Percentiles rank a stretch among this genome's conserved stretches.
Evolutionary conservation across 2,113 vertebrate species (phyloP).

Genomic region (Sterna hirundo): DNA sequence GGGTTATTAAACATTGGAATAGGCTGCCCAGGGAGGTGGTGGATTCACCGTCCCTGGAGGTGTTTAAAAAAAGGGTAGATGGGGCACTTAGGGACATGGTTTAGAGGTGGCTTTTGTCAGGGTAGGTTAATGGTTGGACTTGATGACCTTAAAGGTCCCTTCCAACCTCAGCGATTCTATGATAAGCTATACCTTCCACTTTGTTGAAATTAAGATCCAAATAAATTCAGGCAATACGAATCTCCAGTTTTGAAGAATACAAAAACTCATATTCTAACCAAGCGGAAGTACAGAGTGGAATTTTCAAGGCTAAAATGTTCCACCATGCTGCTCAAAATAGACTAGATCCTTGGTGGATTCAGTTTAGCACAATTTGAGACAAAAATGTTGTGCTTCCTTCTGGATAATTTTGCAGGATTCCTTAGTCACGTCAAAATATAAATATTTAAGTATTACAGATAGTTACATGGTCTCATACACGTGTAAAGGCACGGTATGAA

Average conservation of each 20-base stretch:
- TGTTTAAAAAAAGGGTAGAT: too few species aligned
- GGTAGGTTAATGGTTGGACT: too few species aligned
- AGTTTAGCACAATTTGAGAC: background rate
- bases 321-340: background rate
- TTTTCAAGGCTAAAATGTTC: background rate
- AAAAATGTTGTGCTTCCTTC: background rate
- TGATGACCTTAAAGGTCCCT: too few species aligned
- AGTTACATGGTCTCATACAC: background rate
- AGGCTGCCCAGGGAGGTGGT: too few species aligned
- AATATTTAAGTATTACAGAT: background rate
- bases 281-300: background rate
- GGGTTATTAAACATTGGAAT: too few species aligned
- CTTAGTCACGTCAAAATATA: background rate
- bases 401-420: background rate
- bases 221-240: background rate
- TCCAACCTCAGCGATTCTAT: too few species aligned
- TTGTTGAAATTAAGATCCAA: background rate
- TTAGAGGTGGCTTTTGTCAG: too few species aligned
- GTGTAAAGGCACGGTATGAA: background rate
- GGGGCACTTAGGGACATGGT: too few species aligned
- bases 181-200: rapidly evolving
- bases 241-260: background rate
- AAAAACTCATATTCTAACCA: background rate
- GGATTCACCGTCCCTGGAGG: too few species aligned
- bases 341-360: background rate